These are phyloP conservation scores for Lissonota sp. DNA, from an alignment of 2,888 invertebrate genomes.

Conservation along the genomic window DNA sequence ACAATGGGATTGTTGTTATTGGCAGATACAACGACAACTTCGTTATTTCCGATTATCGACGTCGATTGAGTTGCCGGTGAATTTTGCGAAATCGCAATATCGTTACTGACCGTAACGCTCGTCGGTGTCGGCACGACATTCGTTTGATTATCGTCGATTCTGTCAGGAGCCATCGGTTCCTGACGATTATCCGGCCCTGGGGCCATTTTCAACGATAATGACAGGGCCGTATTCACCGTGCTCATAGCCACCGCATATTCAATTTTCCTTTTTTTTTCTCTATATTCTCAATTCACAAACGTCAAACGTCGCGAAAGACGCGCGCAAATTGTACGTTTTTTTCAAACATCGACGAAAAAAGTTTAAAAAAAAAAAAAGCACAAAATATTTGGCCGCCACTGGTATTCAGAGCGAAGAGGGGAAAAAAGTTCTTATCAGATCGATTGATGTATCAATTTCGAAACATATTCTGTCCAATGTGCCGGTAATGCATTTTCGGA, in stretches of 20 bases:
- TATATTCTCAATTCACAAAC: neutral
- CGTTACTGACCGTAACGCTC: constrained; percentile 54
- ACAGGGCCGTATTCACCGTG: constrained; percentile 72
- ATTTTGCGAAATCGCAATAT: constrained; percentile 30
- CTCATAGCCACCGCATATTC: constrained; percentile 64
- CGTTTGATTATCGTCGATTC: constrained; percentile 67
- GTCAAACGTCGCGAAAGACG: neutral
- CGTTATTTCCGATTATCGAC: constrained; percentile 41
- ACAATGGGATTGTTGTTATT: constrained; percentile 48
- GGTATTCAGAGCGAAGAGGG: too few species aligned
- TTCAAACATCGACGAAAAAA: neutral
- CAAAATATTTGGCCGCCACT: neutral
- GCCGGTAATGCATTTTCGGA: constrained; percentile 20
- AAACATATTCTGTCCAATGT: constrained; percentile 26
- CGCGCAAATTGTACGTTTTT: neutral
- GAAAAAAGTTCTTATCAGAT: neutral
- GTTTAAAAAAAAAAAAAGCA: neutral
- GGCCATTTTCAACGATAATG: constrained; percentile 87
- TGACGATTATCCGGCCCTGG: constrained; percentile 91
- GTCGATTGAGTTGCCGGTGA: constrained; percentile 28
- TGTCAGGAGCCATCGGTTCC: constrained; percentile 89
- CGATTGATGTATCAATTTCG: constrained; percentile 2
- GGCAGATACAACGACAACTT: constrained; percentile 37
- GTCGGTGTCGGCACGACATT: constrained; percentile 55
- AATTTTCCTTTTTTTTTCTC: constrained; percentile 20